Evolutionary conservation across 1,140 invertebrate species (phyloP), one percentile per base, ranked within the genome.

Genomic region (Lerema accius): DNA sequence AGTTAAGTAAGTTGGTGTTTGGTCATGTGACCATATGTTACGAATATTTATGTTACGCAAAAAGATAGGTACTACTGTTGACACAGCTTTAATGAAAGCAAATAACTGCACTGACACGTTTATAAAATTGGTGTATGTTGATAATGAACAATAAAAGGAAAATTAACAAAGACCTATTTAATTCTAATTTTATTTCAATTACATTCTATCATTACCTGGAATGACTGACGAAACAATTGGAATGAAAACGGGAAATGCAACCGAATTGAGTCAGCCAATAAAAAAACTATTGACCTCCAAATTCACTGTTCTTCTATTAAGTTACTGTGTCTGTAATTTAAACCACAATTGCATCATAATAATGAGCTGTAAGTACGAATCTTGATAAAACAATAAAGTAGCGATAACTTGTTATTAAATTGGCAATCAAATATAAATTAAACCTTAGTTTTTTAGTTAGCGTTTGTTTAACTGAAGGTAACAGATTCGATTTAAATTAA

Each of bases 311-410:
- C 23, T 37, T 37, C 35, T 37, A 11, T 11, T 37, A 11, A 37
- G 35, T 37, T 37, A 37, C 10, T 37, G 35, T 11, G n/a, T 1
- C 35, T 37, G 35, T 11, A 37, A 37, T 37, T 37, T 37, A 37
- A 37, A 37, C n/a, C 35, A 11, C 35, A 37, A 37, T 37, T 37
- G 35, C 35, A 37, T 37, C 35, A 37, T 37, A 37, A 37, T 11
- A 37, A 37, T 11, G 3, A 37, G n/a, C 2, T n/a, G 10, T 37
- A 37, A 11, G 35, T 37, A 37, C n/a, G 1, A n/a, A 11, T 37
- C 35, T 37, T 11, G 35, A 49, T 28, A 49, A 49, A 49, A 49
- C 26, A 32, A 15, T 14, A 0, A 49, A n/a, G 13, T 49, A 32
- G 1, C 4, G 35, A n/a, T 37, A 11, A 11, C 35, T n/a, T 37